Percentiles rank a stretch among this genome's conserved stretches.
Conservation (phyloP, 2,888 invertebrate species). For the Ectemnius lituratus region DNA sequence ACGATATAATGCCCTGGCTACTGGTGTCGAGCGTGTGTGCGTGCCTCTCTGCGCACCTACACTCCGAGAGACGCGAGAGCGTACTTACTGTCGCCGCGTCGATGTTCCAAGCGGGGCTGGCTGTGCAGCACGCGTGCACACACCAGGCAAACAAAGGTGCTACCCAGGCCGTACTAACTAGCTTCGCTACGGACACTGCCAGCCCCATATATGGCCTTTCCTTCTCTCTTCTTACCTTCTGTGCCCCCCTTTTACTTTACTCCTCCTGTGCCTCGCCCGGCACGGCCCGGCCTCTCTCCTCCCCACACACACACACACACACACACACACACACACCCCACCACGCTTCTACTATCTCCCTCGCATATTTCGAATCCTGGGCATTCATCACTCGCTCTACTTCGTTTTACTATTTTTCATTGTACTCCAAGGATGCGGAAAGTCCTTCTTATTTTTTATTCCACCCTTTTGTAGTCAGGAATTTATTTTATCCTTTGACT, state of each 20-base stretch:
- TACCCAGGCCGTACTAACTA: constrained; percentile 65
- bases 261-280: neutral
- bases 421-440: too few relatives aligned
- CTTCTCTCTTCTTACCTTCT: constrained; percentile 16
- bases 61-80: neutral
- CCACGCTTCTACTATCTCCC: too few relatives aligned
- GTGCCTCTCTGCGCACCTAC: constrained; percentile 38
- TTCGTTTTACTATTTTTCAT: too few relatives aligned
- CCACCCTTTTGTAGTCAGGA: too few relatives aligned
- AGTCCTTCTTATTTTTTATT: too few relatives aligned
- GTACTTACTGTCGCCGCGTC: constrained; percentile 40
- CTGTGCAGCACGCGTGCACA: too few relatives aligned
- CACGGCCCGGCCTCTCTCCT: constrained; percentile 30
- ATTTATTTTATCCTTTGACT: too few relatives aligned
- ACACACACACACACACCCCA: too few relatives aligned
- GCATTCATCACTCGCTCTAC: too few relatives aligned
- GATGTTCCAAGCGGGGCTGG: too few relatives aligned
- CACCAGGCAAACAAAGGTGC: constrained; percentile 66
- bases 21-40: constrained; percentile 65
- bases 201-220: constrained; percentile 20
- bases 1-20: constrained; percentile 77
- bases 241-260: neutral
- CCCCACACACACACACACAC: too few relatives aligned
- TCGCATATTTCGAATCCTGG: too few relatives aligned
- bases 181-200: constrained; percentile 61